Evolutionary conservation across 2,113 vertebrate genomes (phyloP).

Genomic region (Chloropsis cyanopogon): DNA sequence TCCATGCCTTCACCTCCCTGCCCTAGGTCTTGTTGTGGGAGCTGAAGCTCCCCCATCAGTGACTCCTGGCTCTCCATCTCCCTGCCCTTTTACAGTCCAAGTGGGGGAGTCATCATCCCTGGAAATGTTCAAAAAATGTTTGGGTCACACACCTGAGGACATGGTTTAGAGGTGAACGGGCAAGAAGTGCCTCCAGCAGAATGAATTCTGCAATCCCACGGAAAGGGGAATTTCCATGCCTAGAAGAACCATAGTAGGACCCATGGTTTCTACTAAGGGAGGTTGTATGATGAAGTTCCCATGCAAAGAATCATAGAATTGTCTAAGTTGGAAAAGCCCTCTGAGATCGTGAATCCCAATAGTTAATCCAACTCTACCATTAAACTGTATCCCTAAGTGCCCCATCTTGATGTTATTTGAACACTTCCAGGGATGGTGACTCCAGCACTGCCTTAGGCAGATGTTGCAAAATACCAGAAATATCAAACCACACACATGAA

Average conservation of each 20-base stretch:
- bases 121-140: fast-evolving
- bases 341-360: background rate
- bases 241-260: background rate
- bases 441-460: background rate
- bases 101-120: background rate
- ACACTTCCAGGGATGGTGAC: background rate
- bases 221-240: background rate
- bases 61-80: background rate
- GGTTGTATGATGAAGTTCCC: too few relatives aligned
- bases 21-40: fast-evolving
- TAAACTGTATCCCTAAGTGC: background rate
- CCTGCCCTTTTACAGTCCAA: background rate
- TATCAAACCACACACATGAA: background rate
- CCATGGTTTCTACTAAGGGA: background rate
- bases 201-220: fast-evolving
- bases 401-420: background rate
- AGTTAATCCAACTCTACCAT: background rate
- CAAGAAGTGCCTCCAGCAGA: background rate
- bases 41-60: background rate
- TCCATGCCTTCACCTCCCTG: fast-evolving
- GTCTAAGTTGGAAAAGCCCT: background rate
- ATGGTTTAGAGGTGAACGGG: background rate
- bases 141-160: background rate
- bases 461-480: background rate
- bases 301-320: background rate